Conservation (phyloP, 1,140 invertebrate species). For the Megalonaias nervosa region DNA sequence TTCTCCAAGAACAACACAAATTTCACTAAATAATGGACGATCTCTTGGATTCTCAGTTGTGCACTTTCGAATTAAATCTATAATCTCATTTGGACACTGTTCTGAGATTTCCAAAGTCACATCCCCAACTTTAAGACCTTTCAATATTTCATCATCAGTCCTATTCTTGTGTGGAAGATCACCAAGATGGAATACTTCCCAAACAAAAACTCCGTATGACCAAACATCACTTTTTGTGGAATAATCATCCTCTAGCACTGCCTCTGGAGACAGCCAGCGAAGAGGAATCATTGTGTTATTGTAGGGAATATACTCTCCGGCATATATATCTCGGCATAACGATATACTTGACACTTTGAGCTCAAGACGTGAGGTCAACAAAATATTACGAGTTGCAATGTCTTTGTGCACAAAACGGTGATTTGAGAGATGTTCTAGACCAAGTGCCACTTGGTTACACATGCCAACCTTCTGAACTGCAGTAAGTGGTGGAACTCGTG, state of each 20-base stretch:
- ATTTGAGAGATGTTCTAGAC: slow-evolving; percentile 86
- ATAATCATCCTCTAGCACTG: slow-evolving; percentile 84
- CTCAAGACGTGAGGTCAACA: slow-evolving; percentile 86
- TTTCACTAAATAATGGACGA: slow-evolving; percentile 73
- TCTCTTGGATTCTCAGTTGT: slow-evolving; percentile 79
- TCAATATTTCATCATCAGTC: slow-evolving; percentile 76
- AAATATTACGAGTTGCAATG: slow-evolving; percentile 93
- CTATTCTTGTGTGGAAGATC: slow-evolving; percentile 63
- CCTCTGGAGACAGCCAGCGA: slow-evolving; percentile 91
- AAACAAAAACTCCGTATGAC: slow-evolving; percentile 68
- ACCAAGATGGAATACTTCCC: slow-evolving; percentile 68
- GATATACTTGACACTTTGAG: slow-evolving; percentile 89
- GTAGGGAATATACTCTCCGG: slow-evolving; percentile 81
- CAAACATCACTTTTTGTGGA: slow-evolving; percentile 68
- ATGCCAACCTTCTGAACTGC: slow-evolving; percentile 80
- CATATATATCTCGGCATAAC: slow-evolving; percentile 87
- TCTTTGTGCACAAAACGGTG: slow-evolving; percentile 87
- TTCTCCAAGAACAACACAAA: slow-evolving; percentile 50
- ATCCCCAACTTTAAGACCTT: slow-evolving; percentile 69
- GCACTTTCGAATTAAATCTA: slow-evolving; percentile 76
- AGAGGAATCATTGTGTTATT: slow-evolving; percentile 79
- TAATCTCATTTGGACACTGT: slow-evolving; percentile 73
- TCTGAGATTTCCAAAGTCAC: slow-evolving; percentile 49
- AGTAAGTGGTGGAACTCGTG: slow-evolving; percentile 75
- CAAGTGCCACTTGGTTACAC: slow-evolving; percentile 83